phyloP scores from a whole-genome alignment of 1,140 invertebrate species.

The Spodoptera frugiperda region DNA sequence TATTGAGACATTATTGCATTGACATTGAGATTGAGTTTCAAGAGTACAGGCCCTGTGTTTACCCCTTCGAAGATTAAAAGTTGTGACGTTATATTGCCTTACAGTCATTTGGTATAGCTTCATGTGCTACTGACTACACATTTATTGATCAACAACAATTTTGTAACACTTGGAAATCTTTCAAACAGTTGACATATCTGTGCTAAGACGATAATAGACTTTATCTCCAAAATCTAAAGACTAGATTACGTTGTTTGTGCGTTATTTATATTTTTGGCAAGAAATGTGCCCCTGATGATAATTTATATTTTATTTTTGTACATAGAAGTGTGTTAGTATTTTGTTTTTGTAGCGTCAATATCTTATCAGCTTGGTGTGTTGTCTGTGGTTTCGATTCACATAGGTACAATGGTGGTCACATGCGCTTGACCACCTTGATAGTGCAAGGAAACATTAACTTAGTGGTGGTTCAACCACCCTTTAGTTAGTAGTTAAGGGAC shows the following conservation, averaged over 20 bases:
- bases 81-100: too few relatives aligned
- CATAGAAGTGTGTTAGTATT: slow-evolving; percentile 9
- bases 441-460: too few relatives aligned
- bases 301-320: neutral
- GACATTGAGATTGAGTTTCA: too few relatives aligned
- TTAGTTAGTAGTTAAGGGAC: too few relatives aligned
- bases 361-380: too few relatives aligned
- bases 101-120: neutral
- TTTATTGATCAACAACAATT: slow-evolving; percentile 15
- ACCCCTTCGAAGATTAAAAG: too few relatives aligned
- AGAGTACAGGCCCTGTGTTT: too few relatives aligned
- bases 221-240: neutral
- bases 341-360: neutral
- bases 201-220: neutral
- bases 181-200: slow-evolving; percentile 10
- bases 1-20: too few relatives aligned
- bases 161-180: neutral
- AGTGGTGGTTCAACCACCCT: too few relatives aligned
- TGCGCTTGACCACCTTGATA: too few relatives aligned
- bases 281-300: slow-evolving; percentile 1
- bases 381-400: too few relatives aligned
- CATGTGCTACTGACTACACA: neutral
- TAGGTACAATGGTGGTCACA: too few relatives aligned
- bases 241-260: neutral
- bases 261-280: slow-evolving; percentile 2